phyloP scores from a whole-genome alignment of 2,888 invertebrate genomes.

The Philaethria dido region DNA sequence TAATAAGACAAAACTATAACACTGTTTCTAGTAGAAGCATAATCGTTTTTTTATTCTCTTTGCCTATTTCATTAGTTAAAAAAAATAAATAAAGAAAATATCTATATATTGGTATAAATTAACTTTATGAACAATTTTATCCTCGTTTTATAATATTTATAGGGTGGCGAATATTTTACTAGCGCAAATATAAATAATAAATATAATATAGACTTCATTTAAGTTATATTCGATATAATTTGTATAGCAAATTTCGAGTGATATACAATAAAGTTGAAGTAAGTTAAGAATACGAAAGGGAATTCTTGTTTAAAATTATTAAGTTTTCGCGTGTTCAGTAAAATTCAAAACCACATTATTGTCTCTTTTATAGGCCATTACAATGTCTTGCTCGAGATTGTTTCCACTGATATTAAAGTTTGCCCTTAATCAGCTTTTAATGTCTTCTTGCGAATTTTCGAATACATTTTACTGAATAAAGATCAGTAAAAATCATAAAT shows the following conservation, averaged over 20 bases:
- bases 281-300: background rate
- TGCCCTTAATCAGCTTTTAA: constrained; percentile 33
- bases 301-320: constrained; percentile 21
- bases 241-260: background rate
- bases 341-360: constrained; percentile 26
- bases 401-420: constrained; percentile 23
- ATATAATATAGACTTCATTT: background rate
- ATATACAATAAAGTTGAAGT: constrained; percentile 14
- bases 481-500: background rate
- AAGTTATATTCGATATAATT: background rate
- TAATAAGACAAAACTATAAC: no score
- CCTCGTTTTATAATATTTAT: background rate
- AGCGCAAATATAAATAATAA: background rate
- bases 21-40: no score
- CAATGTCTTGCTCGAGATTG: constrained; percentile 37
- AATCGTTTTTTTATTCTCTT: no score
- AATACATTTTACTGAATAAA: constrained; percentile 9
- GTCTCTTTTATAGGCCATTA: constrained; percentile 54
- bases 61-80: no score
- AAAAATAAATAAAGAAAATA: no score
- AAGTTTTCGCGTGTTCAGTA: constrained; percentile 30
- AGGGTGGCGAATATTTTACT: background rate
- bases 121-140: no score
- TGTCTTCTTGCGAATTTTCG: constrained; percentile 22
- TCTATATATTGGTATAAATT: no score